Evolutionary conservation across 2,888 invertebrate species (phyloP).

Genomic region (Alitta virens): DNA sequence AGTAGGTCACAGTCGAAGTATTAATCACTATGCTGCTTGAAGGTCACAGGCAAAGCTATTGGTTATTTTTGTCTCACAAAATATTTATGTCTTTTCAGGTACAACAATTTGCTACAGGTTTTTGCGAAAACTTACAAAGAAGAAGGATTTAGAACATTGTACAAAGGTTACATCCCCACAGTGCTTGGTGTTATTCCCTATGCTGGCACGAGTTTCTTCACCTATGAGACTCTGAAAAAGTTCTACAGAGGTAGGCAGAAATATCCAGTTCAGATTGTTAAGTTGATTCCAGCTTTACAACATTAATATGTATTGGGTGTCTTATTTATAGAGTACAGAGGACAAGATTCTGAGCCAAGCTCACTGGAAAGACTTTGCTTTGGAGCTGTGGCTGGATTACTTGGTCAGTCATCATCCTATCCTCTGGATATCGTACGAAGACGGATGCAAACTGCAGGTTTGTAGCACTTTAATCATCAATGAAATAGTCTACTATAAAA

Average conservation of each 20-base stretch:
- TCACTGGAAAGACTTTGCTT: slow-evolving; percentile 71
- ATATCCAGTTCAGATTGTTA: neutral
- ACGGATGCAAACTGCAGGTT: slow-evolving; percentile 68
- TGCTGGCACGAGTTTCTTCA: slow-evolving; percentile 95
- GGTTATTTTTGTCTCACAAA: too few relatives aligned
- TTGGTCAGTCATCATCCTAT: slow-evolving; percentile 94
- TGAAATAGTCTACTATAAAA: neutral
- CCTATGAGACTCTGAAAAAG: slow-evolving; percentile 90
- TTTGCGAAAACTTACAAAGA: slow-evolving; percentile 68
- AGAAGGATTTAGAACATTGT: slow-evolving; percentile 78
- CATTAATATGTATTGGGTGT: too few relatives aligned
- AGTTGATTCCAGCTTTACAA: too few relatives aligned
- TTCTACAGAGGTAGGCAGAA: slow-evolving; percentile 53
- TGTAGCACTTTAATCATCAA: neutral
- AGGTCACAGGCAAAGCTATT: too few relatives aligned
- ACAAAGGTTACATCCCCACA: slow-evolving; percentile 85
- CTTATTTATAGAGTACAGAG: slow-evolving; percentile 1
- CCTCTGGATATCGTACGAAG: slow-evolving; percentile 90
- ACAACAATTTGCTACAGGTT: slow-evolving; percentile 52
- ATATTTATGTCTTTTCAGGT: slow-evolving; percentile 37
- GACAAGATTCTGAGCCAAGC: slow-evolving; percentile 56
- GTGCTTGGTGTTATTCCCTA: slow-evolving; percentile 93
- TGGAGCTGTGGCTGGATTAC: slow-evolving; percentile 87
- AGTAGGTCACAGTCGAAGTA: too few relatives aligned
- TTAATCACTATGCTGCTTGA: too few relatives aligned